Evolutionary conservation across 2,113 vertebrate genomes (phyloP).

Genomic region (Acanthisitta chloris): DNA sequence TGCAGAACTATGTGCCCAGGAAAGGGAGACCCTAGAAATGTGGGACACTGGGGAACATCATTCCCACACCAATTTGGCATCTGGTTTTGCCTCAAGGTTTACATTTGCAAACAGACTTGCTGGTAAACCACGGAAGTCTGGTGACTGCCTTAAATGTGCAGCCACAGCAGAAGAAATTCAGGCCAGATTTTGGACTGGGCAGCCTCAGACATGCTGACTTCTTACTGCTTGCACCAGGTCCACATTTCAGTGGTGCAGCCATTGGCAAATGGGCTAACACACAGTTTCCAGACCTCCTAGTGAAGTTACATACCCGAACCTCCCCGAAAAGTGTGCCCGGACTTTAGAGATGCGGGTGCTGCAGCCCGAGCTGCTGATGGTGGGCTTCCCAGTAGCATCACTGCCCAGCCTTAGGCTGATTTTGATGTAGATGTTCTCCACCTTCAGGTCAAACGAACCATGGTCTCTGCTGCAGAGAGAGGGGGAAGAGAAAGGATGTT

Average conservation of each 20-base stretch:
- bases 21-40: not conserved
- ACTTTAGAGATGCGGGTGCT: not conserved
- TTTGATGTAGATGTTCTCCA: not conserved
- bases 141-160: not conserved
- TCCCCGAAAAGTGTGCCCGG: not conserved
- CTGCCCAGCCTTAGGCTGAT: slow-evolving; percentile 19
- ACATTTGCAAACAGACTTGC: not conserved
- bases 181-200: not conserved
- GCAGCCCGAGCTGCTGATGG: not conserved
- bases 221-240: too few species aligned
- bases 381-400: not conserved
- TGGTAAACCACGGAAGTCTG: not conserved
- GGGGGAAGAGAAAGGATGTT: accelerated
- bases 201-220: not conserved
- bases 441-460: not conserved
- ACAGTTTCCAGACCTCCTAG: not conserved
- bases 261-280: not conserved
- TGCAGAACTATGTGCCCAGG: not conserved
- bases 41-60: accelerated
- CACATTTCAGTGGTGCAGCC: not conserved
- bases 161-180: not conserved
- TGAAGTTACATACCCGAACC: slow-evolving; percentile 22
- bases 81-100: not conserved
- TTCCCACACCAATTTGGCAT: not conserved
- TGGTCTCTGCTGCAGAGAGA: slow-evolving; percentile 8